A percentile compares a stretch with the other conserved stretches of the same genome.
phyloP scores from a whole-genome alignment of 2,888 invertebrate species.

The Ochropleura leucogaster region DNA sequence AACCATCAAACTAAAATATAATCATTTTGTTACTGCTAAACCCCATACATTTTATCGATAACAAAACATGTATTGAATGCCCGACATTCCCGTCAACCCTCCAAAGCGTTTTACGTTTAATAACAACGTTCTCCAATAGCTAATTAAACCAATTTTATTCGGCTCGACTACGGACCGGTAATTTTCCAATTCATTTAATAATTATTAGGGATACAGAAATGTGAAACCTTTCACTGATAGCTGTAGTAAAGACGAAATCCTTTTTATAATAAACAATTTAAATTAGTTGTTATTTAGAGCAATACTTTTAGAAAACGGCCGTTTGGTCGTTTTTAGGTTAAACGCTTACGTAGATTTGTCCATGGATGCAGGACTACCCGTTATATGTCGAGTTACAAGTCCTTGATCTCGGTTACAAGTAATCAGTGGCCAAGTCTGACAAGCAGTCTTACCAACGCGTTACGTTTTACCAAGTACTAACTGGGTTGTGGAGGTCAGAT shows the following conservation, averaged over 20 bases:
- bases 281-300: background rate
- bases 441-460: no score
- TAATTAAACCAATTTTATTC: conserved; percentile 71
- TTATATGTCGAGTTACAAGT: no score
- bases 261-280: conserved; percentile 22
- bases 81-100: conserved; percentile 50
- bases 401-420: no score
- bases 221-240: conserved; percentile 44
- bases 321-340: no score
- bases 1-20: background rate
- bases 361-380: no score
- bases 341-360: no score
- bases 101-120: conserved; percentile 63
- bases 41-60: conserved; percentile 21
- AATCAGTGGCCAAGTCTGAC: no score
- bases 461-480: no score
- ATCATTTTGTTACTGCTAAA: conserved; percentile 14
- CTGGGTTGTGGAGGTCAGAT: no score
- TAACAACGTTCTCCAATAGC: conserved; percentile 56
- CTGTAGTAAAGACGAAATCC: conserved; percentile 1
- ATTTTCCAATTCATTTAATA: conserved; percentile 76
- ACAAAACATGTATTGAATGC: conserved; percentile 39
- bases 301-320: no score
- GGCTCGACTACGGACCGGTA: conserved; percentile 64
- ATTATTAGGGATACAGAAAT: conserved; percentile 65